Evolutionary conservation across 2,797 vertebrate species (phyloP), one percentile per base, ranked within the genome.

Genomic region (Miichthys miiuy): DNA sequence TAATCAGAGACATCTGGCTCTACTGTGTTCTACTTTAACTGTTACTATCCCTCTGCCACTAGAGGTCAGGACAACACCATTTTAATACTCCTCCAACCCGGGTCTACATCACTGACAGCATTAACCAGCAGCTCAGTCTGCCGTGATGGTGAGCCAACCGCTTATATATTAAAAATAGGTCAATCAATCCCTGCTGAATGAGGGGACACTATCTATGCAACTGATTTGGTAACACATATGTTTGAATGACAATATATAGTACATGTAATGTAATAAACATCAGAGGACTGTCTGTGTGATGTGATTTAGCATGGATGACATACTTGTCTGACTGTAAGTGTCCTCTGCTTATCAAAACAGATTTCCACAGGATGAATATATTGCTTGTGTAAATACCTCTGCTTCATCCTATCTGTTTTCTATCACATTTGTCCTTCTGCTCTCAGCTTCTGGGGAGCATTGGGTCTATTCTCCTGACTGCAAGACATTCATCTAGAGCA

Each of bases 361-460:
- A 69, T 79, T 83, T 76, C 11, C 48, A 34, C n/a, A 67, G 30
- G 17, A 50, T 4, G 71, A 81, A 76, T 44, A 64, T 21, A 61
- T 67, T 66, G 14, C 42, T 68, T 41, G 16, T 57, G 61, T 38
- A 73, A 89, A 86, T 81, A 72, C 67, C 72, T 75, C 75, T n/a
- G 44, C 60, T 77, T 75, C 52, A 65, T 78, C 75, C 71, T 81
- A 90, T 91, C 85, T 80, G 42, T 63, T 84, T 72, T 69, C 72
- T 12, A 80, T 91, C 75, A 79, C 54, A 61, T 89, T 85, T 73
- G 86, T 88, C 85, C 85, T 90, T 77, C 75, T 79, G 72, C 4
- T 80, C 47, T 74, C 66, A 47, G 70, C 48, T 58, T 63, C 67
- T 60, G 67, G 65, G 56, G 65, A 86, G 67, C 42, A 25, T 47